Conservation (phyloP, 2,113 vertebrate species). For the Tupaia tana region DNA sequence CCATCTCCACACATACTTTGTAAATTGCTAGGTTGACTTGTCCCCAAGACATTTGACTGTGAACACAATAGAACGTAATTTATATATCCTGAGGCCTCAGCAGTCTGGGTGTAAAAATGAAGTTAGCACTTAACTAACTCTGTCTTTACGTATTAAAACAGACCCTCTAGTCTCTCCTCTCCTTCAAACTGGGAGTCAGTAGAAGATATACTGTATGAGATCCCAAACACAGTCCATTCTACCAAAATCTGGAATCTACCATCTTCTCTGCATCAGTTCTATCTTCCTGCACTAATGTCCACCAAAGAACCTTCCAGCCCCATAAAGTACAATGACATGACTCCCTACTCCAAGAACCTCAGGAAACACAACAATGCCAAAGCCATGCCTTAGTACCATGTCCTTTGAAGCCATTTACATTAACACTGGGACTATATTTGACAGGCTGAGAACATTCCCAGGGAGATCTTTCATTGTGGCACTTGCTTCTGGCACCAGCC, state of each 20-base stretch:
- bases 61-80: neutral
- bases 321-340: accelerated
- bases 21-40: neutral
- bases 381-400: neutral
- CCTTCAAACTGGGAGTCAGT: neutral
- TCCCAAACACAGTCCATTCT: neutral
- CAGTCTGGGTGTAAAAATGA: neutral
- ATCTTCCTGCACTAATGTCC: neutral
- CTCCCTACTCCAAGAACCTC: neutral
- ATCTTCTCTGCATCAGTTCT: neutral
- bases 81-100: neutral
- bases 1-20: neutral
- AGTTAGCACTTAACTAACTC: slow-evolving; percentile 1
- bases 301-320: neutral
- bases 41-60: neutral
- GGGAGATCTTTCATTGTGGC: neutral
- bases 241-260: neutral
- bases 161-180: neutral
- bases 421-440: neutral
- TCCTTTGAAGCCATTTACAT: neutral
- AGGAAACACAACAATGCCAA: neutral
- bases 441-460: neutral
- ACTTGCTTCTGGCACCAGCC: neutral
- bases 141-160: neutral
- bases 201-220: neutral